Conservation (phyloP, 1,140 invertebrate species). For the Cepaea nemoralis region DNA sequence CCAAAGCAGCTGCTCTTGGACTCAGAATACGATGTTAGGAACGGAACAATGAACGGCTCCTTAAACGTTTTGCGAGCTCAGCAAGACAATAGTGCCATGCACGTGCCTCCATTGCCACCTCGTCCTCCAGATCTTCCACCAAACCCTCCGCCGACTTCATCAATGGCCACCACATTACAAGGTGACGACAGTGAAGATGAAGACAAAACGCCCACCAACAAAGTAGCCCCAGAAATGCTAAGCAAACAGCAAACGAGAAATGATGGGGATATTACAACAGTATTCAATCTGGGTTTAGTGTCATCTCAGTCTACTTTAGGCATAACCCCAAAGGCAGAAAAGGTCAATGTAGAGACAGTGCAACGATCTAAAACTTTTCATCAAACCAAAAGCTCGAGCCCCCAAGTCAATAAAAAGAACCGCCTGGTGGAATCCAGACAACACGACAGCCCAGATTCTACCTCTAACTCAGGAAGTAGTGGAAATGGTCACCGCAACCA, state of each 20-base stretch:
- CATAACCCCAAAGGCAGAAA: background rate
- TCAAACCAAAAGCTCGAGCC: slow-evolving; percentile 1
- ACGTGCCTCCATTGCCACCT: slow-evolving; percentile 22
- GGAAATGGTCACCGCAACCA: slow-evolving; percentile 25
- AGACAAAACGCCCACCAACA: background rate
- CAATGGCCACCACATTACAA: background rate
- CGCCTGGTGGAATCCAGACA: background rate
- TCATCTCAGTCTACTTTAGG: slow-evolving; percentile 2
- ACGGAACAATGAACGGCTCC: slow-evolving; percentile 23
- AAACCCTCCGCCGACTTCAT: background rate
- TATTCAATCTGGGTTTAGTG: slow-evolving; percentile 20
- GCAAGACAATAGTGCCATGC: background rate
- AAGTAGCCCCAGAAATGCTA: background rate
- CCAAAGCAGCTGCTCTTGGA: slow-evolving; percentile 40
- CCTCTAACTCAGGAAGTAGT: slow-evolving; percentile 44
- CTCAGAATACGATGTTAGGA: background rate
- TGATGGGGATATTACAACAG: background rate
- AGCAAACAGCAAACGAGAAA: background rate
- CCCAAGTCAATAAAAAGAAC: background rate
- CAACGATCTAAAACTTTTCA: slow-evolving; percentile 5
- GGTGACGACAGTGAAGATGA: background rate
- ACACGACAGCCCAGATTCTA: slow-evolving; percentile 18
- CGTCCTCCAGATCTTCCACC: background rate
- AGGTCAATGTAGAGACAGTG: background rate
- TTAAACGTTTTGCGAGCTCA: background rate